phyloP scores from a whole-genome alignment of 2,113 vertebrate species.

The Salvelinus sp. region DNA sequence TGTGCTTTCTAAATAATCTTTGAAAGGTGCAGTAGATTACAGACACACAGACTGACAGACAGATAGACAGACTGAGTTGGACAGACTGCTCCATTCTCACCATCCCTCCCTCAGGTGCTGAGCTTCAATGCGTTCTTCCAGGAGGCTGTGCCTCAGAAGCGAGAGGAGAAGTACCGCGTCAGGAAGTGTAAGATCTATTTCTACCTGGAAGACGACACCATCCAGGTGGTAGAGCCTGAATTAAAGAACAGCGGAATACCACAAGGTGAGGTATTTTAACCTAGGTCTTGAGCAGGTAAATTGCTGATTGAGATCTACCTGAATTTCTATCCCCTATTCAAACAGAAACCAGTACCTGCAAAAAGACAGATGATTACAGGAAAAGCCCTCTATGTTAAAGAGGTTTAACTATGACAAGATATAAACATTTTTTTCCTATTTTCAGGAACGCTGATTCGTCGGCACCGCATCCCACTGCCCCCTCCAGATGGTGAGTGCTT shows the following conservation, averaged over 20 bases:
- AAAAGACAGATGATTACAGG: too few relatives aligned
- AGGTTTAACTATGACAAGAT: too few relatives aligned
- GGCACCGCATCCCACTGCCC: conserved; percentile 86
- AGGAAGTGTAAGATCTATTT: conserved; percentile 89
- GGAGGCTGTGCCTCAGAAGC: conserved; percentile 77
- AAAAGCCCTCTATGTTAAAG: too few relatives aligned
- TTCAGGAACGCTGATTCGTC: conserved; percentile 81
- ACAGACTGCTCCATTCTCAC: not conserved
- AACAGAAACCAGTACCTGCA: not conserved
- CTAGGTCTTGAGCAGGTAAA: not conserved
- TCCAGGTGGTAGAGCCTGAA: conserved; percentile 86
- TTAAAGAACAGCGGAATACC: conserved; percentile 83
- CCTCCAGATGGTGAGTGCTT: conserved; percentile 82
- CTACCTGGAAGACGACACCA: conserved; percentile 90
- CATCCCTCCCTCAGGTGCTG: conserved; percentile 72
- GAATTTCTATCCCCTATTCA: too few relatives aligned
- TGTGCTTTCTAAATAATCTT: too few relatives aligned
- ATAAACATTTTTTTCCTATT: not conserved
- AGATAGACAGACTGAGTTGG: not conserved
- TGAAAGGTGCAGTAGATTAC: too few relatives aligned
- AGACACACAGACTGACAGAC: not conserved
- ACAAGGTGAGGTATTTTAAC: conserved; percentile 78
- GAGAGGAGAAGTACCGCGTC: conserved; percentile 79
- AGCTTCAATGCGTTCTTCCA: conserved; percentile 87
- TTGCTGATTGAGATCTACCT: not conserved